These are phyloP conservation scores for Oreonectes daqikongensis DNA, from an alignment of 2,797 vertebrate species.

Conservation along the genomic window DNA sequence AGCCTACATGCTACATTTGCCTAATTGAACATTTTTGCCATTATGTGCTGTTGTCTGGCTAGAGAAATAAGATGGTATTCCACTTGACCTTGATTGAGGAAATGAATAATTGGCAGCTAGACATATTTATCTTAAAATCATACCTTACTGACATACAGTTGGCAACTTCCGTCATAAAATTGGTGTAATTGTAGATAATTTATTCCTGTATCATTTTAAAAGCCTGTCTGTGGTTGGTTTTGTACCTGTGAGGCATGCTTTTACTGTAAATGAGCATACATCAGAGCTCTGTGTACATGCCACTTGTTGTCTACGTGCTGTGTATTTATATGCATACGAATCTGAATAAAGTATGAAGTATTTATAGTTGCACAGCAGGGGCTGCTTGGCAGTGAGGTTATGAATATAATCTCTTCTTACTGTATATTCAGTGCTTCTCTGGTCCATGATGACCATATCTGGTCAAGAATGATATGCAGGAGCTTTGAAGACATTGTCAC, in stretches of 20 bases:
- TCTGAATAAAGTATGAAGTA: slow-evolving; percentile 53
- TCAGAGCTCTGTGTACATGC: slow-evolving; percentile 26
- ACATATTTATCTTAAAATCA: neutral
- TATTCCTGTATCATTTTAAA: slow-evolving; percentile 5
- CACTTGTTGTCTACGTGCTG: slow-evolving; percentile 45
- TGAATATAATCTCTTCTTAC: neutral
- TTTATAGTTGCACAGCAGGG: slow-evolving; percentile 47
- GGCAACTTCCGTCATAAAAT: neutral
- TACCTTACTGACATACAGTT: too few relatives aligned
- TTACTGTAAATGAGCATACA: slow-evolving; percentile 53
- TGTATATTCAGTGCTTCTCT: neutral
- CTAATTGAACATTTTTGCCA: neutral
- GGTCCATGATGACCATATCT: slow-evolving; percentile 13
- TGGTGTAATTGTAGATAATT: neutral
- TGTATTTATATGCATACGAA: slow-evolving; percentile 11
- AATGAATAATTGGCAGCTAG: too few relatives aligned
- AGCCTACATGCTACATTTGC: neutral
- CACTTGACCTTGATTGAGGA: neutral
- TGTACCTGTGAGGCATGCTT: slow-evolving; percentile 42
- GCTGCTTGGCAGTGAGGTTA: slow-evolving; percentile 25
- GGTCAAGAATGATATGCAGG: neutral
- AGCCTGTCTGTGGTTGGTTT: neutral
- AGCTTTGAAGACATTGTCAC: slow-evolving; percentile 1
- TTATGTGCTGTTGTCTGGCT: neutral
- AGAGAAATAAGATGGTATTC: neutral